Conservation (phyloP, 2,113 vertebrate species). For the Tringa solitaria region DNA sequence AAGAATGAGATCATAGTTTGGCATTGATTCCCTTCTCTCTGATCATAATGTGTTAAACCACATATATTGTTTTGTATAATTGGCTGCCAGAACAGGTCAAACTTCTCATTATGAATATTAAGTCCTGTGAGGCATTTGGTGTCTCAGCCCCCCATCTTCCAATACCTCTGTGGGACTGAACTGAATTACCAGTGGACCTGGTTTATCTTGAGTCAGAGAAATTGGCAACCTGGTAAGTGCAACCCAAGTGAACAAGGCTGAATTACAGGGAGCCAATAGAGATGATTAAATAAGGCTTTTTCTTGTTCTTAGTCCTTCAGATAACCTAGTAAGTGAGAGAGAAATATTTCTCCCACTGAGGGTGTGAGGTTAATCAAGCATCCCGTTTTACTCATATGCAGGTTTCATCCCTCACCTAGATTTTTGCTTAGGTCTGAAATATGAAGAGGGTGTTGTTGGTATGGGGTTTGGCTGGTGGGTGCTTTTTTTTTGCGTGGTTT, state of each 20-base stretch:
- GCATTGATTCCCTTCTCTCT: not conserved
- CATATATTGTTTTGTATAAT: not conserved
- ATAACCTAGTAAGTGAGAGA: not conserved
- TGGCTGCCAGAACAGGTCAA: not conserved
- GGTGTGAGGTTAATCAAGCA: not conserved
- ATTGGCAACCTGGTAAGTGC: not conserved
- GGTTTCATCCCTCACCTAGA: not conserved
- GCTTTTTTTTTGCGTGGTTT: too few relatives aligned
- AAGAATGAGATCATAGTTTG: conserved; percentile 1
- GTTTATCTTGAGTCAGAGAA: not conserved
- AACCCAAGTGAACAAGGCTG: not conserved
- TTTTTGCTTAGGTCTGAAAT: not conserved
- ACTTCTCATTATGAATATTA: not conserved
- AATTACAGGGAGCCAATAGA: not conserved
- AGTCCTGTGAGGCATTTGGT: not conserved
- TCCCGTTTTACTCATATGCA: not conserved
- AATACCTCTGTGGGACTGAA: not conserved
- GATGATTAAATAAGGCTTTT: not conserved
- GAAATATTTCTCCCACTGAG: not conserved
- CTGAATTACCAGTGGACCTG: not conserved
- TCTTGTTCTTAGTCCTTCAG: not conserved
- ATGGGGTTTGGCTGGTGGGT: too few relatives aligned
- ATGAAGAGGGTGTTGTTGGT: not conserved
- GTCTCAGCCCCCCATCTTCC: not conserved
- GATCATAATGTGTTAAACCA: not conserved